Evolutionary conservation across 2,888 invertebrate species (phyloP), one percentile per base, ranked within the genome.

Genomic region (Bombylius major): DNA sequence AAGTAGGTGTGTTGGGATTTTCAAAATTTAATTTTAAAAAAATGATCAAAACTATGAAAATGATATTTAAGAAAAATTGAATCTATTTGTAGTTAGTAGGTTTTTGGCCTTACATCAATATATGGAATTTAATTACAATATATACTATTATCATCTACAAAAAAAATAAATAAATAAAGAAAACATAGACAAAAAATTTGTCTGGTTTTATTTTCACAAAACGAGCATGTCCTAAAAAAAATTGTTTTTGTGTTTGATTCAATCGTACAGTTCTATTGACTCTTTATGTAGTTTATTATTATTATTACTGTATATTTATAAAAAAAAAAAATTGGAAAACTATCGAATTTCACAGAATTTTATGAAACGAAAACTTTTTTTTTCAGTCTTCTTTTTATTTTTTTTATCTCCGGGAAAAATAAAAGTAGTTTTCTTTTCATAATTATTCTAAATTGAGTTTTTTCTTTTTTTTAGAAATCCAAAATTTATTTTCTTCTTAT

Each of bases 201-300:
- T 72, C 72, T 69, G 72, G 73, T 73, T 73, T 73, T 73, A 72
- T 72, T 69, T 65, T 64, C 64, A 62, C 62, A 63, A 65, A 66
- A 63, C 73, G 73, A 73, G 73, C 73, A 73, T 73, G 73, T 64
- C 64, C 64, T 62, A 45, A 31, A 14, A 46, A 46, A 14, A 50
- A 32, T 54, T 45, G 50, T 54, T 14, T 55, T 42, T 42, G 8
- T 8, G 8, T 8, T 42, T 42, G 8, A 11, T 11, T 42, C 11
- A 11, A 42, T 11, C 39, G 39, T 42, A 42, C 4, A 42, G 23
- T 42, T 42, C 11, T 11, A 8, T 39, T 11, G 11, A 11, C 11
- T 42, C 39, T 11, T 11, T 42, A 42, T 42, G 39, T 42, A 23
- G 31, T 23, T 47, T 47, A 14, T 14, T 46, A 7, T 14, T 14